A percentile compares a stretch with the other conserved stretches of the same genome.
Evolutionary conservation across 2,888 invertebrate species (phyloP).

Genomic region (Acrobeloides nanus): DNA sequence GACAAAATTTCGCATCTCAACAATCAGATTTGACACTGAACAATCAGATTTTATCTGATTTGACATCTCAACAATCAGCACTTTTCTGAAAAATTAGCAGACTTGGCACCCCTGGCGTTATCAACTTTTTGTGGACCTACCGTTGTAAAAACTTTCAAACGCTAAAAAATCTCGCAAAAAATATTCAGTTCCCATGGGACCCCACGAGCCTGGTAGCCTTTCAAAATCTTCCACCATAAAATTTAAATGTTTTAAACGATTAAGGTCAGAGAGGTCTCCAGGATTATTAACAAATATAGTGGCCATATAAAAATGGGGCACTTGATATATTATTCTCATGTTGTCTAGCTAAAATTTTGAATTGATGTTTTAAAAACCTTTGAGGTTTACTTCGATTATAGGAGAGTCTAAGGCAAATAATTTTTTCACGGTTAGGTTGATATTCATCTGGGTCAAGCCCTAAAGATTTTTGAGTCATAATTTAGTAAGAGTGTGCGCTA

Average conservation of each 20-base stretch:
- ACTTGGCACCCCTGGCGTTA: too few relatives aligned
- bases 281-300: constrained; percentile 40
- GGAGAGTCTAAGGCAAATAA: constrained; percentile 47
- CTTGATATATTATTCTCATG: constrained; percentile 41
- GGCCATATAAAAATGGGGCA: constrained; percentile 45
- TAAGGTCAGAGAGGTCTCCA: constrained; percentile 39
- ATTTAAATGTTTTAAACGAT: constrained; percentile 34
- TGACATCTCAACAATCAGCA: too few relatives aligned
- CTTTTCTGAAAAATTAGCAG: too few relatives aligned
- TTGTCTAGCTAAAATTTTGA: constrained; percentile 33
- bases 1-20: too few relatives aligned
- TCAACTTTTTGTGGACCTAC: too few relatives aligned
- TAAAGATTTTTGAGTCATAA: too few relatives aligned
- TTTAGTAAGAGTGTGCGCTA: neutral
- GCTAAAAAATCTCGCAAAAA: constrained; percentile 46
- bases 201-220: constrained; percentile 28
- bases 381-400: constrained; percentile 28
- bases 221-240: constrained; percentile 49
- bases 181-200: constrained; percentile 45
- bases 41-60: too few relatives aligned
- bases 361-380: too few relatives aligned
- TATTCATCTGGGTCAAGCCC: constrained; percentile 47
- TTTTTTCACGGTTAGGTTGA: constrained; percentile 47
- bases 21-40: too few relatives aligned
- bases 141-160: constrained; percentile 30